Conservation (phyloP, 2,113 vertebrate genomes). For the Microcebus murinus region DNA sequence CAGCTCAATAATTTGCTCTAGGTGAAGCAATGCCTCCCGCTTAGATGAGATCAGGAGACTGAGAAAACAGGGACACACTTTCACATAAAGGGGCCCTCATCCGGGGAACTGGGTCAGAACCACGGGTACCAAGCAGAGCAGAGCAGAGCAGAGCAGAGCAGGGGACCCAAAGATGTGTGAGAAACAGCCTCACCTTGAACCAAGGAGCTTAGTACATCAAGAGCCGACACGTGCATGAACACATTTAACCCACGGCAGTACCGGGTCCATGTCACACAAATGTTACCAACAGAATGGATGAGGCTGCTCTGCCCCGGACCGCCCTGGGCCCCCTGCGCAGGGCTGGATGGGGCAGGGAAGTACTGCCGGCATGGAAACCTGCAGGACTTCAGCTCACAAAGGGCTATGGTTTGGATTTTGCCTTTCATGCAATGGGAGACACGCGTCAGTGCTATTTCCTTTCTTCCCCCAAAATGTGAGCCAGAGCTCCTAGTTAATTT, state of each 20-base stretch:
- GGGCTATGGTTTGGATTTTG: neutral
- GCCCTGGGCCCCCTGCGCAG: neutral
- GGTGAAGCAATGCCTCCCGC: neutral
- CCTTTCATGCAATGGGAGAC: neutral
- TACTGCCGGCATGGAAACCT: too few species aligned
- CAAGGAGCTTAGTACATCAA: neutral
- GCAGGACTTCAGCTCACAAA: neutral
- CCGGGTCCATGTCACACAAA: accelerated
- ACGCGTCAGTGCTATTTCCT: neutral
- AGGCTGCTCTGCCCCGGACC: neutral
- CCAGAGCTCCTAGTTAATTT: neutral
- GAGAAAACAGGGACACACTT: neutral
- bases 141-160: neutral
- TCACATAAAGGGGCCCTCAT: neutral
- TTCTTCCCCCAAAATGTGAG: neutral
- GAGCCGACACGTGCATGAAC: accelerated
- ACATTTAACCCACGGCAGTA: neutral
- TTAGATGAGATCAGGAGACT: neutral
- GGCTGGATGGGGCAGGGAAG: neutral
- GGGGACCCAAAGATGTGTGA: neutral
- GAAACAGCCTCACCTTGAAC: neutral
- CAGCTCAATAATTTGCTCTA: neutral
- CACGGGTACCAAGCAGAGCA: neutral
- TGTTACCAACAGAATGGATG: neutral
- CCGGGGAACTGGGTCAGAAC: neutral